These are phyloP conservation scores for Zaprionus capensis DNA, from an alignment of 1,140 invertebrate species.

Conservation along the genomic window DNA sequence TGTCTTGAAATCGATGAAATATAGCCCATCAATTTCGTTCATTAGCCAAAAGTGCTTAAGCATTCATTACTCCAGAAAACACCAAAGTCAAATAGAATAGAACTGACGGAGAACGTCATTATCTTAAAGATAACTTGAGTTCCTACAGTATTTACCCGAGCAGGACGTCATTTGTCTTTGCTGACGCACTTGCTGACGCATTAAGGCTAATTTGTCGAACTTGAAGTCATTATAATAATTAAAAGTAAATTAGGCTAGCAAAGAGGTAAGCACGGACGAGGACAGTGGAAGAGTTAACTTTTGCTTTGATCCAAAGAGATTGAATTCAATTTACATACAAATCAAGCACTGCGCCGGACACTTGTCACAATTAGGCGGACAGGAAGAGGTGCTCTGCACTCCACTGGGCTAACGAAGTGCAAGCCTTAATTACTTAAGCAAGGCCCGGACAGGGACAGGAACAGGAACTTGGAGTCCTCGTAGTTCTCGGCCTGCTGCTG, in stretches of 20 bases:
- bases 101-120: neutral
- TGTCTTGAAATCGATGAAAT: neutral
- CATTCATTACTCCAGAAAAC: constrained; percentile 19
- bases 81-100: constrained; percentile 11
- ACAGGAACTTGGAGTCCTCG: neutral
- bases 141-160: constrained; percentile 65
- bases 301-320: constrained; percentile 61
- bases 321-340: constrained; percentile 79
- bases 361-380: constrained; percentile 61
- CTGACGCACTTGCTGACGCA: constrained; percentile 47
- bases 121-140: constrained; percentile 21
- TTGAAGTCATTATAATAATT: constrained; percentile 80
- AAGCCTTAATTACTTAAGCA: constrained; percentile 77
- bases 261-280: constrained; percentile 29
- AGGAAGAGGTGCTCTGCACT: constrained; percentile 10
- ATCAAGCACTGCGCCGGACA: constrained; percentile 65
- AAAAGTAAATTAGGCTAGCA: constrained; percentile 76
- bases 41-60: neutral
- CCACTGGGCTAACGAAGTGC: constrained; percentile 73
- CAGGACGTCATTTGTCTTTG: constrained; percentile 45
- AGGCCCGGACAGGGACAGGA: neutral
- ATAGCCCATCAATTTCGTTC: too few relatives aligned
- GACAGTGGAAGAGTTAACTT: constrained; percentile 34
- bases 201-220: constrained; percentile 75
- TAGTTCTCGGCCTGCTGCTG: constrained; percentile 7